Evolutionary conservation across 2,797 vertebrate species (phyloP).

Genomic region (Urosaurus nigricauda): DNA sequence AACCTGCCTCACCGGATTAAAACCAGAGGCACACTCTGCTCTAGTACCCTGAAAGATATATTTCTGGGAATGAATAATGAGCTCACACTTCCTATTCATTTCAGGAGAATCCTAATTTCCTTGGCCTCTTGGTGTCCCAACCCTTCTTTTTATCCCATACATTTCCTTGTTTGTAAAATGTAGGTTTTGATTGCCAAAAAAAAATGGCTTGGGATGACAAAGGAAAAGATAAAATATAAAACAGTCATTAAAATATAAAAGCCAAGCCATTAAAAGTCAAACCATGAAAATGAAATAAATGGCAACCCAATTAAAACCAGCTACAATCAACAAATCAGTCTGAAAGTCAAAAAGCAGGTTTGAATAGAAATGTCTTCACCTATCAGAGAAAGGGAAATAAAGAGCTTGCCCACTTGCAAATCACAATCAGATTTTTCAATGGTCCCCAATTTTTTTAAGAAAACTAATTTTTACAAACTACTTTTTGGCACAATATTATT

Average conservation of each 20-base stretch:
- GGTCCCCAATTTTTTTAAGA: neutral
- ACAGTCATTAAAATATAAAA: neutral
- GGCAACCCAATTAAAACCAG: neutral
- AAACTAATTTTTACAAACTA: too few species aligned
- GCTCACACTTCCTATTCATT: neutral
- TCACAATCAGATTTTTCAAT: neutral
- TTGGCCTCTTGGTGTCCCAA: too few species aligned
- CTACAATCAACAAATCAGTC: neutral
- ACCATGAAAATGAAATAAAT: neutral
- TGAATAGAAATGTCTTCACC: neutral
- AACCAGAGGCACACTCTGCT: neutral
- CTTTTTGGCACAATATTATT: too few species aligned
- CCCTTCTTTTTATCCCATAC: too few species aligned
- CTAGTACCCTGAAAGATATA: neutral
- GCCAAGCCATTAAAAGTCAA: neutral
- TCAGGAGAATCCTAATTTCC: neutral
- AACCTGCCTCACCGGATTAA: neutral
- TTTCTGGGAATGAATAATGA: neutral
- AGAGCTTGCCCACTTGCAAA: neutral
- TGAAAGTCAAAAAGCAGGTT: neutral
- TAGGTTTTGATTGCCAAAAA: neutral
- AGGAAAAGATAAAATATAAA: neutral
- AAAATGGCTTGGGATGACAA: neutral
- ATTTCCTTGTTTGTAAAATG: neutral
- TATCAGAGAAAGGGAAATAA: too few species aligned